phyloP scores from a whole-genome alignment of 92 coral and sea anemone genomes.

The Umimayanthus kanabou region DNA sequence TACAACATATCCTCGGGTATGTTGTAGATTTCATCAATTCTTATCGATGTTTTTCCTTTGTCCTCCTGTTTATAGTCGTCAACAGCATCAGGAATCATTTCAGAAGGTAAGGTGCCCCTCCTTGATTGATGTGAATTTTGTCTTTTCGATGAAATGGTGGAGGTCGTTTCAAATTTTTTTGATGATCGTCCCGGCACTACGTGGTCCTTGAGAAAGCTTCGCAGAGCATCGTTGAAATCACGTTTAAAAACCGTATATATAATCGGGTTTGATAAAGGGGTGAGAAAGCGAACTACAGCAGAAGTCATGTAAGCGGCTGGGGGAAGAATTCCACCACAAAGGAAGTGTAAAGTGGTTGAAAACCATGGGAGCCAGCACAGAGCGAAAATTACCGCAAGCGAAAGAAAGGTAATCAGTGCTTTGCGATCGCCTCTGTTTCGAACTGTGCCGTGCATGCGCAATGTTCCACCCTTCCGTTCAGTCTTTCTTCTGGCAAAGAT shows the following conservation, averaged over 20 bases:
- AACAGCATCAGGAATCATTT: neutral
- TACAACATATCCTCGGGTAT: neutral
- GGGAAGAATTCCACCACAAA: constrained; percentile 14
- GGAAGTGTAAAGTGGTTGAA: constrained; percentile 11
- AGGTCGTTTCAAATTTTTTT: neutral
- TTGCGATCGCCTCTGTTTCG: constrained; percentile 7
- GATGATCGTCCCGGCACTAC: neutral
- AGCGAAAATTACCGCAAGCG: constrained; percentile 12
- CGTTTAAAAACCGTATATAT: constrained; percentile 32
- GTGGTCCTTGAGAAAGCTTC: constrained; percentile 1
- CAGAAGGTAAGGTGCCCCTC: neutral
- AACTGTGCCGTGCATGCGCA: constrained; percentile 10
- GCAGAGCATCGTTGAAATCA: constrained; percentile 18
- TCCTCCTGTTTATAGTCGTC: neutral
- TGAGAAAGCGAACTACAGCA: constrained; percentile 12
- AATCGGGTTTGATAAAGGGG: constrained; percentile 24
- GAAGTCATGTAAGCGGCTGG: constrained; percentile 1
- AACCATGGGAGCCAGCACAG: constrained; percentile 39
- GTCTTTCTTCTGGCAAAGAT: constrained; percentile 12
- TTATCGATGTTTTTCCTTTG: neutral
- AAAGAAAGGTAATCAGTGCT: constrained; percentile 3
- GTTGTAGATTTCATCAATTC: neutral
- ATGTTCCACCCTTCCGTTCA: neutral
- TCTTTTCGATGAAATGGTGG: neutral
- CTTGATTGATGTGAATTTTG: neutral